Conservation (phyloP, 2,888 invertebrate species). For the Caenorhabditis macrosperma region DNA sequence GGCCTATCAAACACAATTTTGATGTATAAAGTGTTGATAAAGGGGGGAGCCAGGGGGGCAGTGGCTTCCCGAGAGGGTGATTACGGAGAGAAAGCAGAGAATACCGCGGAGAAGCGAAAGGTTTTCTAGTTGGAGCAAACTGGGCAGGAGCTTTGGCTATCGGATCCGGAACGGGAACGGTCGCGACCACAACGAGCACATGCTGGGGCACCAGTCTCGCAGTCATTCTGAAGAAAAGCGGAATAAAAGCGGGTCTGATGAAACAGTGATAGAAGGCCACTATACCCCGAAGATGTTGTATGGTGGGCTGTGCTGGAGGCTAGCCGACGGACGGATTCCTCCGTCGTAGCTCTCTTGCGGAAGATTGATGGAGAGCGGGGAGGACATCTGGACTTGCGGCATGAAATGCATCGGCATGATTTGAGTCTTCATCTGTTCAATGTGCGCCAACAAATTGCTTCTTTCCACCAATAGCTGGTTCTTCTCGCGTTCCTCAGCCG, state of each 20-base stretch:
- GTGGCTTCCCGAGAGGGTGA: background rate
- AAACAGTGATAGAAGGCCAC: background rate
- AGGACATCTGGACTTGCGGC: slow-evolving; percentile 26
- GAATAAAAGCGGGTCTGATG: background rate
- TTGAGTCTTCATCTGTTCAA: slow-evolving; percentile 16
- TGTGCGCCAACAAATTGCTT: slow-evolving; percentile 47
- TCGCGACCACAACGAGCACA: slow-evolving; percentile 72
- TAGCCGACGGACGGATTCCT: slow-evolving; percentile 54
- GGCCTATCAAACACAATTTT: slow-evolving; percentile 46
- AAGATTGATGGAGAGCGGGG: slow-evolving; percentile 39
- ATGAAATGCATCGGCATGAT: slow-evolving; percentile 19
- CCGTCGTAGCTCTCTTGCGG: slow-evolving; percentile 48
- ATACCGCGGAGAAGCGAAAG: background rate
- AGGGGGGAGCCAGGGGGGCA: slow-evolving; percentile 14
- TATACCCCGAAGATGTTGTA: slow-evolving; percentile 65
- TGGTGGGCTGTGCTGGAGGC: slow-evolving; percentile 58
- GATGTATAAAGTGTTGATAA: slow-evolving; percentile 32
- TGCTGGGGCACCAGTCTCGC: slow-evolving; percentile 62
- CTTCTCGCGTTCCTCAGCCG: slow-evolving; percentile 62
- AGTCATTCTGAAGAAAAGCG: slow-evolving; percentile 46
- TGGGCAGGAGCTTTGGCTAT: slow-evolving; percentile 57
- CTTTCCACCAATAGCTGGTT: slow-evolving; percentile 59
- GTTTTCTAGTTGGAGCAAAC: slow-evolving; percentile 52
- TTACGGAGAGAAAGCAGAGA: background rate
- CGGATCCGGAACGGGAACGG: slow-evolving; percentile 58